phyloP scores from a whole-genome alignment of 1,140 invertebrate species.

The Drosophila leontia region DNA sequence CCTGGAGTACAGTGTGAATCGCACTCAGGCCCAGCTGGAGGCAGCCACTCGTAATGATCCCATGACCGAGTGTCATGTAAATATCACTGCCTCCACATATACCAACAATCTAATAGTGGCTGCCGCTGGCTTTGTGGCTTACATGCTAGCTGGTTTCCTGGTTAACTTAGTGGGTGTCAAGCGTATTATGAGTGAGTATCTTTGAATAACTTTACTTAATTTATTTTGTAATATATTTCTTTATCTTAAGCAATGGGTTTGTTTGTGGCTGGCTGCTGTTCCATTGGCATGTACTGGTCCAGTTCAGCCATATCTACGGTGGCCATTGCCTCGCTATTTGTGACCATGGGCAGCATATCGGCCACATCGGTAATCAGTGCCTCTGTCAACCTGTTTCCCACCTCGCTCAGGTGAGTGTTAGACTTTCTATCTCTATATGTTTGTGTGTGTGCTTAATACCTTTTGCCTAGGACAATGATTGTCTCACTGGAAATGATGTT shows the following conservation, averaged over 20 bases:
- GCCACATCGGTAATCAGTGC: constrained; percentile 77
- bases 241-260: constrained; percentile 72
- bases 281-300: constrained; percentile 85
- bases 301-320: constrained; percentile 76
- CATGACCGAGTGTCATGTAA: constrained; percentile 49
- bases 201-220: not conserved
- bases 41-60: constrained; percentile 19
- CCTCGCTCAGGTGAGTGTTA: constrained; percentile 63
- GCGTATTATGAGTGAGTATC: constrained; percentile 77
- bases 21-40: constrained; percentile 40
- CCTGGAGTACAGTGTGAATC: constrained; percentile 68
- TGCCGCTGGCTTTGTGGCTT: constrained; percentile 85
- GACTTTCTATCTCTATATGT: too few species aligned
- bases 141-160: constrained; percentile 85
- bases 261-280: constrained; percentile 76
- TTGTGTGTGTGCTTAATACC: not conserved
- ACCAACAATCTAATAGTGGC: constrained; percentile 86
- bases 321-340: constrained; percentile 71
- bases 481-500: constrained; percentile 80
- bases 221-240: not conserved
- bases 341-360: constrained; percentile 77
- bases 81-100: constrained; percentile 84
- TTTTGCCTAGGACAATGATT: constrained; percentile 66
- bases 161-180: constrained; percentile 86
- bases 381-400: constrained; percentile 78